Evolutionary conservation across 1,140 invertebrate species (phyloP), one percentile per base, ranked within the genome.

Genomic region (Trichoplusia ni): DNA sequence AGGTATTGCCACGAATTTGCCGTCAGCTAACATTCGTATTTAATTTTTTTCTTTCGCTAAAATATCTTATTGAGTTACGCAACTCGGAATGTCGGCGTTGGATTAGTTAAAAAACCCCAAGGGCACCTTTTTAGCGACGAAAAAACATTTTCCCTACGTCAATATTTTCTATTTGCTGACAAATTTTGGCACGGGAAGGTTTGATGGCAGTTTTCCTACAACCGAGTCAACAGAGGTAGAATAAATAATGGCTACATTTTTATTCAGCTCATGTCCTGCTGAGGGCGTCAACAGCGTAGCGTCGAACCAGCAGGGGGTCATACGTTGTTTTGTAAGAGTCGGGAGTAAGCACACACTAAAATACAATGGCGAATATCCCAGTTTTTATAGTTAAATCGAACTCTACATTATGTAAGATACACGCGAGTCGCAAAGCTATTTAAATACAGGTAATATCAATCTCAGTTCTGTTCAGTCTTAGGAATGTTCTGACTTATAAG

Each of bases 191-290:
- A 38, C 37, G 25, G 29, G n/a, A 33, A 44, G 25, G 29, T 58
- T 35, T 56, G 33, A 58, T 42, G 31, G 54, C 53, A 47, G 29
- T 54, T 37, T 37, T 53, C 46, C 29, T 29, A 46, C 27, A 59
- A 69, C 46, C 37, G 65, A 73, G 71, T 71, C 49, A 77, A 73
- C 69, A 70, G 67, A 60, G 69, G 56, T 67, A 67, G 72, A 74
- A 77, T 77, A 72, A 77, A 74, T 74, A 74, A 74, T 74, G 64
- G 37, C 42, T 44, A 65, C 64, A 70, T 77, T 74, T 74, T 69
- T 74, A 77, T 77, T 77, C 75, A 70, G 69, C 65, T 67, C 75
- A 56, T 67, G 75, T 69, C 37, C 60, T 47, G 46, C 35, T 33
- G 62, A 60, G 67, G 65, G 67, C 67, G 69, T 61, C 65, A 63